These are phyloP conservation scores for Solenopsis fugax DNA, from an alignment of 1,140 invertebrate genomes.

Conservation along the genomic window DNA sequence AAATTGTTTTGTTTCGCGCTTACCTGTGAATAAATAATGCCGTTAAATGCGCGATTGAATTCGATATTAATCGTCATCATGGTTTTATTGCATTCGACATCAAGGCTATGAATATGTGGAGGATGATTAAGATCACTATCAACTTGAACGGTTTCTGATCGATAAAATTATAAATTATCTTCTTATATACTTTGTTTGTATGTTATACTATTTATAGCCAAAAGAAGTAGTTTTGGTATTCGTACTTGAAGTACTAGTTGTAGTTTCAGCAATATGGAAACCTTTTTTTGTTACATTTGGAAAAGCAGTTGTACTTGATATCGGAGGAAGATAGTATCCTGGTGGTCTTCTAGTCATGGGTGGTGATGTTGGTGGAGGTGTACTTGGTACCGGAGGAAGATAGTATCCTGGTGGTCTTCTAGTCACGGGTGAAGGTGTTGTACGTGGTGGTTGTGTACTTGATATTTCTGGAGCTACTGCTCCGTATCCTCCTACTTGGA, in stretches of 20 bases:
- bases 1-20: neutral
- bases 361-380: no score
- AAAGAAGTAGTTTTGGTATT: neutral
- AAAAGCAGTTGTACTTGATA: no score
- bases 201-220: no score
- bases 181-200: neutral
- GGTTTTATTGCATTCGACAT: conserved; percentile 93
- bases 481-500: no score
- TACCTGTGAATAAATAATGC: conserved; percentile 93
- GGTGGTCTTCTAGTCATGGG: no score
- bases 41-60: conserved; percentile 92
- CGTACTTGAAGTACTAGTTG: neutral
- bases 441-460: no score
- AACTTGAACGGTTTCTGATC: neutral
- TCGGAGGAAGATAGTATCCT: no score
- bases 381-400: no score
- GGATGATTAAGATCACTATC: conserved; percentile 89
- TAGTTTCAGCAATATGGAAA: no score
- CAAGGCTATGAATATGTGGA: conserved; percentile 92
- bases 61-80: conserved; percentile 94
- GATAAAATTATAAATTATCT: conserved; percentile 22
- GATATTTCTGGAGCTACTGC: no score
- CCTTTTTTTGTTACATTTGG: neutral
- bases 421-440: no score
- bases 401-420: no score